Evolutionary conservation across 2,113 vertebrate genomes (phyloP).

Genomic region (Xyrauchen texanus): DNA sequence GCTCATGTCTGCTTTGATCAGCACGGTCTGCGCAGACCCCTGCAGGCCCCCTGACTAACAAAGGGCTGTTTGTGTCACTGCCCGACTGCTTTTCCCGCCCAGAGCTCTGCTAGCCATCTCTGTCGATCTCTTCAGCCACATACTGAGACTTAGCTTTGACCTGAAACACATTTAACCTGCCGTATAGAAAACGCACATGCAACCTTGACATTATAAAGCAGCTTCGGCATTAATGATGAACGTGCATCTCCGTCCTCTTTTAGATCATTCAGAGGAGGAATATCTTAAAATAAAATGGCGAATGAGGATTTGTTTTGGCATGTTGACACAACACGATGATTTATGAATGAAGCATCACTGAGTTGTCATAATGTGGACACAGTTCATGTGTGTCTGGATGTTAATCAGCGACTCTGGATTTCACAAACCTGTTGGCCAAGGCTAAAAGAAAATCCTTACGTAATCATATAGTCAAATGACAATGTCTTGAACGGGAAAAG

Average conservation of each 20-base stretch:
- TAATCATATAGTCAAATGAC: neutral
- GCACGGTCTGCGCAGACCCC: slow-evolving; percentile 25
- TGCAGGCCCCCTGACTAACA: slow-evolving; percentile 47
- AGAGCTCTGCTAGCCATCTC: slow-evolving; percentile 36
- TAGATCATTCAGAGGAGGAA: neutral
- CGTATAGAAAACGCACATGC: too few species aligned
- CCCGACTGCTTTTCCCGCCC: slow-evolving; percentile 27
- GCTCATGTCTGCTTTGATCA: slow-evolving; percentile 52
- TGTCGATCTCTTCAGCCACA: slow-evolving; percentile 19
- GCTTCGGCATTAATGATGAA: neutral
- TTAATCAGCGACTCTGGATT: neutral
- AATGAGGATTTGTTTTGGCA: neutral
- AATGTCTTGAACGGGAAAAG: neutral
- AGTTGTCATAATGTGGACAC: neutral
- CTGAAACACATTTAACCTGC: too few species aligned
- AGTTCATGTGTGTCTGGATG: neutral
- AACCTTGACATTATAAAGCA: too few species aligned
- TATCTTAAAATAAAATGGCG: neutral
- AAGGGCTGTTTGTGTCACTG: slow-evolving; percentile 54
- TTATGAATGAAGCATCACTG: neutral
- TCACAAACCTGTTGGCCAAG: slow-evolving; percentile 8
- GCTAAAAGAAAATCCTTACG: slow-evolving; percentile 12
- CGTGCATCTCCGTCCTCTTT: neutral
- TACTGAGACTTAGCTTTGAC: neutral
- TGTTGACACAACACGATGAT: neutral